Percentiles rank a stretch among this genome's conserved stretches.
Conservation (phyloP, 2,888 invertebrate genomes). For the Ochropleura leucogaster region DNA sequence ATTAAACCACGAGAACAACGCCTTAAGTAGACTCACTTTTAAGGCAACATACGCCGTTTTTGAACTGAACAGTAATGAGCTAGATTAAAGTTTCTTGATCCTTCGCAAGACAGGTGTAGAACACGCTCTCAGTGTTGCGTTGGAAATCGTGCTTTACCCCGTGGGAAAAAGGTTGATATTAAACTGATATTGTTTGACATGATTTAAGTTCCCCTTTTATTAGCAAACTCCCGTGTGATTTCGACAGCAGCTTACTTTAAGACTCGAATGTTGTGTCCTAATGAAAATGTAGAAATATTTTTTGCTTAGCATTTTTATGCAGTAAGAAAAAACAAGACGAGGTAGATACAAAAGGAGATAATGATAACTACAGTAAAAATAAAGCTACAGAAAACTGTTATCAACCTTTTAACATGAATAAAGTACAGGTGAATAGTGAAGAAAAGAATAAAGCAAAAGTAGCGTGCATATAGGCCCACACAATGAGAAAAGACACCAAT, state of each 20-base stretch:
- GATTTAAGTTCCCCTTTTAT: constrained; percentile 79
- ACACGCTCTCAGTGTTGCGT: constrained; percentile 65
- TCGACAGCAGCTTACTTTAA: constrained; percentile 75
- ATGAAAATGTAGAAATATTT: constrained; percentile 36
- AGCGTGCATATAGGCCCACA: constrained; percentile 72
- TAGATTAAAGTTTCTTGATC: constrained; percentile 86
- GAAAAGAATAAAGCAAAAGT: constrained; percentile 10
- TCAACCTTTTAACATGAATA: not conserved
- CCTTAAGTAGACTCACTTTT: constrained; percentile 74
- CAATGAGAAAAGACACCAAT: constrained; percentile 75
- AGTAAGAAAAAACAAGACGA: not conserved
- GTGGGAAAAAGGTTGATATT: constrained; percentile 74
- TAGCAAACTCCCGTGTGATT: constrained; percentile 77
- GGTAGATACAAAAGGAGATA: not conserved
- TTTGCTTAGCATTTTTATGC: not conserved
- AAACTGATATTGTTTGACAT: constrained; percentile 63
- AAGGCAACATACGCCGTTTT: constrained; percentile 78
- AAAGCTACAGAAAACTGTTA: not conserved
- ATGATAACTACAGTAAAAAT: constrained; percentile 8
- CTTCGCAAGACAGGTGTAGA: constrained; percentile 84
- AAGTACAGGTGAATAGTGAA: not conserved
- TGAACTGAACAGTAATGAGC: constrained; percentile 76
- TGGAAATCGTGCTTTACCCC: constrained; percentile 69
- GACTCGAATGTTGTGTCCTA: constrained; percentile 58
- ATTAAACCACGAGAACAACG: constrained; percentile 81